Percentiles rank a stretch among this genome's conserved stretches.
These are phyloP conservation scores for Drosophila prostipennis DNA, from an alignment of 2,888 invertebrate genomes.

Conservation along the genomic window DNA sequence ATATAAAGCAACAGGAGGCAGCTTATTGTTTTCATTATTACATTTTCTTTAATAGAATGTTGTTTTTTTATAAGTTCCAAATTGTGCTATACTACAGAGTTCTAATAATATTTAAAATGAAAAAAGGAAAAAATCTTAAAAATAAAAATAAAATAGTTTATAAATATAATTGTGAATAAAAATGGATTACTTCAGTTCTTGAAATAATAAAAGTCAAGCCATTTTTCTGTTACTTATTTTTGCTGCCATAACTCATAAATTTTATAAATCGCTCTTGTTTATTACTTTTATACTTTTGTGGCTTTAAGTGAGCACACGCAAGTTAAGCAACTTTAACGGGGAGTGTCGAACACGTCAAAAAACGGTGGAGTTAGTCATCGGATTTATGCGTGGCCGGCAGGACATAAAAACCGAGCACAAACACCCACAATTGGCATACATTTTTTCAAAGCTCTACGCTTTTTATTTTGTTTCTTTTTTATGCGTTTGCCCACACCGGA, in stretches of 20 bases:
- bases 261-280: background rate
- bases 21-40: slow-evolving; percentile 31
- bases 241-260: background rate
- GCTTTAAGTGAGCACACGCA: slow-evolving; percentile 1
- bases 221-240: background rate
- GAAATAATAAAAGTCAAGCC: background rate
- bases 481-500: slow-evolving; percentile 18
- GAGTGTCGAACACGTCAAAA: slow-evolving; percentile 23
- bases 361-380: slow-evolving; percentile 25
- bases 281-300: background rate
- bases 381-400: slow-evolving; percentile 42
- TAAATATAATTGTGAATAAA: background rate
- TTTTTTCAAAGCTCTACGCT: slow-evolving; percentile 15
- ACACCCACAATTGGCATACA: slow-evolving; percentile 19
- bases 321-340: slow-evolving; percentile 14
- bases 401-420: slow-evolving; percentile 33
- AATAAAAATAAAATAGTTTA: background rate
- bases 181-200: background rate
- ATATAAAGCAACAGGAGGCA: slow-evolving; percentile 11
- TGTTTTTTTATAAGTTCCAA: background rate
- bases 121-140: background rate
- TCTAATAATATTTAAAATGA: background rate
- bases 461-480: background rate
- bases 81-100: background rate
- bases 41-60: background rate